These are phyloP conservation scores for Cricetomys ansorgei DNA, from an alignment of 2,113 vertebrate species.

Conservation along the genomic window DNA sequence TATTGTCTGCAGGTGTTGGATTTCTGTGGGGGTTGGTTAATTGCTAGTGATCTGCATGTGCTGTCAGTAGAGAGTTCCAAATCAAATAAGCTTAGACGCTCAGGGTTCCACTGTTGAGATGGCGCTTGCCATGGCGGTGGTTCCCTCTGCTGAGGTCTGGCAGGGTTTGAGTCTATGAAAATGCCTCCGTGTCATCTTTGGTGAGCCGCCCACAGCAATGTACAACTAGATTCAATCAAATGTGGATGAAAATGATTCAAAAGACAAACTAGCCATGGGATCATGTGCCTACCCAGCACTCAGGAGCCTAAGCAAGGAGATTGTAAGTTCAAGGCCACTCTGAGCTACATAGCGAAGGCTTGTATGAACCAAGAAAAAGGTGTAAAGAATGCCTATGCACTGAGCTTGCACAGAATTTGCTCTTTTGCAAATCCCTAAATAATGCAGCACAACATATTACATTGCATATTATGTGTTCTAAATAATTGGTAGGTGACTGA, in stretches of 20 bases:
- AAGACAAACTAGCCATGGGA: background rate
- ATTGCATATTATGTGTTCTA: background rate
- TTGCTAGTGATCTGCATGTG: no score
- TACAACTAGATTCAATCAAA: background rate
- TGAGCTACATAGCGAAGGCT: background rate
- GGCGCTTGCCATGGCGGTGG: no score
- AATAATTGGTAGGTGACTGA: background rate
- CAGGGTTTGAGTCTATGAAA: no score
- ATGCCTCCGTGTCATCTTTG: no score
- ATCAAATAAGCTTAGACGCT: no score
- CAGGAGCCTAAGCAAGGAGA: background rate
- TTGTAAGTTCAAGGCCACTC: background rate
- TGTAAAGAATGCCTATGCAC: background rate
- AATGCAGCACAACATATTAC: background rate
- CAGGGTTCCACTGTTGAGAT: no score
- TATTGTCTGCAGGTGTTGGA: no score
- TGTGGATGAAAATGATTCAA: background rate
- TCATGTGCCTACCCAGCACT: background rate
- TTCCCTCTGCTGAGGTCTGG: no score
- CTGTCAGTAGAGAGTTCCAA: no score
- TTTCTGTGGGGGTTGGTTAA: no score
- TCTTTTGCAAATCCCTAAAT: background rate
- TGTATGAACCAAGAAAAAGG: background rate
- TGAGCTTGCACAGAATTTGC: background rate
- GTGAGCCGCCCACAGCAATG: no score